phyloP scores from a whole-genome alignment of 2,888 invertebrate species.

The Spicauda simplicius region DNA sequence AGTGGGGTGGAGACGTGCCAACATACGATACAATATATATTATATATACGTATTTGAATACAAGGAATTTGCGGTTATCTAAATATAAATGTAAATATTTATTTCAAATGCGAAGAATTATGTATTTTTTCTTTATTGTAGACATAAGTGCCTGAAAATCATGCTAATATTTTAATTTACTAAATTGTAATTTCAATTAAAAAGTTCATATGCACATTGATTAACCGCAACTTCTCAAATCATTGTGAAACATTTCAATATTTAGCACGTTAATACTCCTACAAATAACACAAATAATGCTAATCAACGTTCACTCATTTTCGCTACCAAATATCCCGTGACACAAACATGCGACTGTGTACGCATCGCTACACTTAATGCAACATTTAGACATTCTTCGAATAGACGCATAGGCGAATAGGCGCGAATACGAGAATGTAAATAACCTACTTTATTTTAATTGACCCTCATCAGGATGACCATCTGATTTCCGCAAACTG shows the following conservation, averaged over 20 bases:
- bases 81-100: not conserved
- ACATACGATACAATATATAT: slow-evolving; percentile 1
- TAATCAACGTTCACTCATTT: not conserved
- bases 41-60: not conserved
- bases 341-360: not conserved
- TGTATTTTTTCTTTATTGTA: too few species aligned
- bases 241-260: not conserved
- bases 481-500: too few species aligned
- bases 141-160: too few species aligned
- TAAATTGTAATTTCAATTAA: too few species aligned
- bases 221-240: not conserved
- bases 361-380: not conserved
- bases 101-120: too few species aligned
- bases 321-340: not conserved
- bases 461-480: too few species aligned
- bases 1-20: slow-evolving; percentile 39
- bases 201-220: not conserved
- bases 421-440: too few species aligned
- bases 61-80: not conserved
- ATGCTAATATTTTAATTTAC: too few species aligned
- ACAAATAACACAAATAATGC: not conserved
- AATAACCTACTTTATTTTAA: too few species aligned
- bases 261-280: not conserved
- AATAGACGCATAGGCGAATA: too few species aligned
- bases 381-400: too few species aligned